A percentile compares a stretch with the other conserved stretches of the same genome.
Evolutionary conservation across 2,888 invertebrate genomes (phyloP).

Genomic region (Melangyna quadrimaculata): DNA sequence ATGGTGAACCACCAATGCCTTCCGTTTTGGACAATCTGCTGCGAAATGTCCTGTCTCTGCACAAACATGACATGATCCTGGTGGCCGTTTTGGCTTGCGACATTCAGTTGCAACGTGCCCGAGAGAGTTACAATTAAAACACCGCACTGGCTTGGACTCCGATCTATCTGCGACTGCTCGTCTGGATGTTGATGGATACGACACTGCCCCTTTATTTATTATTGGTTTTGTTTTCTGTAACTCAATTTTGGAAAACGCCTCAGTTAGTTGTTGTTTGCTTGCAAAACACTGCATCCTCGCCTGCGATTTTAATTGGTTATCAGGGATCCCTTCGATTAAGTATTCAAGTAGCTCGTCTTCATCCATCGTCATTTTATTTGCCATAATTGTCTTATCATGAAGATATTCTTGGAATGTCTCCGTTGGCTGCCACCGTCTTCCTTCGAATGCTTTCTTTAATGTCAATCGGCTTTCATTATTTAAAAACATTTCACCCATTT

Average conservation of each 20-base stretch:
- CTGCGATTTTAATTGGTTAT: too few relatives aligned
- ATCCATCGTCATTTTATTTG: constrained; percentile 63
- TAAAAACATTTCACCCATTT: not conserved
- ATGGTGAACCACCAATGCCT: not conserved
- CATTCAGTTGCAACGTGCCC: constrained; percentile 26
- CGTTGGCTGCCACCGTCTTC: too few relatives aligned
- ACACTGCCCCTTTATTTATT: too few relatives aligned
- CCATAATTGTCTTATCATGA: constrained; percentile 63
- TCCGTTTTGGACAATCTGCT: constrained; percentile 14
- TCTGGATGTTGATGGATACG: too few relatives aligned
- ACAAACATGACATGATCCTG: constrained; percentile 27
- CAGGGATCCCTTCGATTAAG: constrained; percentile 28
- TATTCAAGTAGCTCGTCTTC: constrained; percentile 71
- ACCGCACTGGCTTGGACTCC: too few relatives aligned
- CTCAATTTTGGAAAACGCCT: too few relatives aligned
- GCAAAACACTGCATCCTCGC: too few relatives aligned
- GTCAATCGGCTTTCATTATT: too few relatives aligned
- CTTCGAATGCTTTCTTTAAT: too few relatives aligned
- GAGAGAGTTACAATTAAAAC: constrained; percentile 27
- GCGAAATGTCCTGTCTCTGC: constrained; percentile 20
- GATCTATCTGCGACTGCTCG: too few relatives aligned
- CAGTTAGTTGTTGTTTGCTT: too few relatives aligned
- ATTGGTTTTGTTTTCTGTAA: too few relatives aligned
- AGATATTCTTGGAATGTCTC: constrained; percentile 32
- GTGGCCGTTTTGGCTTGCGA: constrained; percentile 11